Conservation (phyloP, 2,888 invertebrate species). For the Amphipyra berbera region DNA sequence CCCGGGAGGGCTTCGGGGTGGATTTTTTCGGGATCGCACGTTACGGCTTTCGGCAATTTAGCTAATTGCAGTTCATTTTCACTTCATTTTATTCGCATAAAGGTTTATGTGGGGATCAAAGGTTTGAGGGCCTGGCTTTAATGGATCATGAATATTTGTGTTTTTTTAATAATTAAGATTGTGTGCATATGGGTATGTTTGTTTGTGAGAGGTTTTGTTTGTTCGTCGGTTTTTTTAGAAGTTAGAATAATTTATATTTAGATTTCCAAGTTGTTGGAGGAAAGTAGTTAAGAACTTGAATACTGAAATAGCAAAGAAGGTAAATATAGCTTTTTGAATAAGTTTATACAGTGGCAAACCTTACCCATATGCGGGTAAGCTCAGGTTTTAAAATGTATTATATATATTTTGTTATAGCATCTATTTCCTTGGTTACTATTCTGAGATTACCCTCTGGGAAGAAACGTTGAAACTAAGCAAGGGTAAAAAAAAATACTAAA, state of each 20-base stretch:
- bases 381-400: too few species aligned
- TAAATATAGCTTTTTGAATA: too few species aligned
- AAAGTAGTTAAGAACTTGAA: too few species aligned
- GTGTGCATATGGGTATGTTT: slow-evolving; percentile 15
- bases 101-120: slow-evolving; percentile 63
- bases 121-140: slow-evolving; percentile 51
- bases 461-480: too few species aligned
- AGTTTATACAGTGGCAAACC: too few species aligned
- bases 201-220: slow-evolving; percentile 13
- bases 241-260: not conserved
- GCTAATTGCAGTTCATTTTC: slow-evolving; percentile 73
- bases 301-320: too few species aligned
- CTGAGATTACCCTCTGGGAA: too few species aligned
- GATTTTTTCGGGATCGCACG: slow-evolving; percentile 65
- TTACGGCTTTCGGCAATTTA: slow-evolving; percentile 66
- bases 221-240: not conserved
- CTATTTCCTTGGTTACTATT: too few species aligned
- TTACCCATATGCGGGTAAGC: too few species aligned
- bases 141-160: slow-evolving; percentile 58
- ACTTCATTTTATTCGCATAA: slow-evolving; percentile 69
- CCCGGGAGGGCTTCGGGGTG: slow-evolving; percentile 31
- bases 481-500: not conserved
- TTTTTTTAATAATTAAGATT: slow-evolving; percentile 45
- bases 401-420: too few species aligned
- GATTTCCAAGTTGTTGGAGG: not conserved